Percentiles rank a stretch among this genome's conserved stretches.
These are phyloP conservation scores for Callinectes sapidus DNA, from an alignment of 2,888 invertebrate species.

Conservation along the genomic window DNA sequence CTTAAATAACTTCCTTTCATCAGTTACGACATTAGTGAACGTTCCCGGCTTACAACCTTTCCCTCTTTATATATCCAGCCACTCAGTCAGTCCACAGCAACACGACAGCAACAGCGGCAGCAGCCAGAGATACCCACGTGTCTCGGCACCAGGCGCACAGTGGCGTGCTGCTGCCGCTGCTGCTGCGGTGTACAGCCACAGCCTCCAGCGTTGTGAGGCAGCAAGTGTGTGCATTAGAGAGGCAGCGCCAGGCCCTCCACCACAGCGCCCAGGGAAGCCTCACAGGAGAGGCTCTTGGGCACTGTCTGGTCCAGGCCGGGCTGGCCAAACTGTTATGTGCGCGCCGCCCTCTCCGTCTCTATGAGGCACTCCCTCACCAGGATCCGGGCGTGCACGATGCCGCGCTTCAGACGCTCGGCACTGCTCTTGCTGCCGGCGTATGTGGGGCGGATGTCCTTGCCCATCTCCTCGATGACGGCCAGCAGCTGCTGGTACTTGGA, in stretches of 20 bases:
- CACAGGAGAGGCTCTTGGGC: background rate
- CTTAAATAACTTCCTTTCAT: background rate
- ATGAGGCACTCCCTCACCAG: constrained; percentile 96
- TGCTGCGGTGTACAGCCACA: background rate
- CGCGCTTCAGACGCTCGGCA: constrained; percentile 94
- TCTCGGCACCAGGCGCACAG: background rate
- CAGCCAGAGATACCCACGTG: background rate
- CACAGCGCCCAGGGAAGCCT: background rate
- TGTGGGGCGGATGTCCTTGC: constrained; percentile 95
- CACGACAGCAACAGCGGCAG: background rate
- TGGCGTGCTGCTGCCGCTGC: no score
- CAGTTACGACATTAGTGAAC: background rate
- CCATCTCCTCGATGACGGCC: constrained; percentile 96
- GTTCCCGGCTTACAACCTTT: background rate
- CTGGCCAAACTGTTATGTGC: constrained; percentile 80
- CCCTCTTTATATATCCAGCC: background rate
- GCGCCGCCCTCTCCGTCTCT: constrained; percentile 94
- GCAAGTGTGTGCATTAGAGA: no score
- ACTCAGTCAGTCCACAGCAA: background rate
- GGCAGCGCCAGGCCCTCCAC: background rate
- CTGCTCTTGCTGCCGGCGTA: constrained; percentile 98
- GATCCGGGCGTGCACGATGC: constrained; percentile 96
- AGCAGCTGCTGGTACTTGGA: constrained; percentile 95
- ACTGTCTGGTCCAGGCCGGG: background rate
- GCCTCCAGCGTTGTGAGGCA: background rate